Conservation (phyloP, 1,140 invertebrate genomes). For the Lamellibrachia luymesi region DNA sequence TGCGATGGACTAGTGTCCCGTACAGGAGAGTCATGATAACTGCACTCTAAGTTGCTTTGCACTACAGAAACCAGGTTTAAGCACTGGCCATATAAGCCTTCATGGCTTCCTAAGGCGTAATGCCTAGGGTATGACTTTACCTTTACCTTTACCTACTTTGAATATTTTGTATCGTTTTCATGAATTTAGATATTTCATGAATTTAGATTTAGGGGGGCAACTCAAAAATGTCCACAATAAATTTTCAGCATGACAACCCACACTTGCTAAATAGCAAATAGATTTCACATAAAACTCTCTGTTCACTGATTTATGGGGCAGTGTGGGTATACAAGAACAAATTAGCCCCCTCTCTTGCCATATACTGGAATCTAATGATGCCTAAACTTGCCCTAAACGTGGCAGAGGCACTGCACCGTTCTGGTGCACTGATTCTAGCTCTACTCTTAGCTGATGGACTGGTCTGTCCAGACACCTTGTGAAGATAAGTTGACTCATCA, state of each 20-base stretch:
- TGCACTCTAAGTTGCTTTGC: too few species aligned
- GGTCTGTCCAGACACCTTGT: not conserved
- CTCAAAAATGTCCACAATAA: not conserved
- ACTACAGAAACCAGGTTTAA: too few species aligned
- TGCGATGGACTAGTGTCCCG: too few species aligned
- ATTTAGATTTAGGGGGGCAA: not conserved
- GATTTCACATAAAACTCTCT: not conserved
- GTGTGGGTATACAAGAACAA: not conserved
- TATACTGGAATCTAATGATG: not conserved
- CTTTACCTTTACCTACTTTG: too few species aligned
- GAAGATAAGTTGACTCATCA: not conserved
- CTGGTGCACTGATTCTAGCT: not conserved
- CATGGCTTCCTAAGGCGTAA: too few species aligned
- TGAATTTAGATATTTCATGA: too few species aligned
- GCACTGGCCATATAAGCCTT: too few species aligned
- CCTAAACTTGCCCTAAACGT: not conserved
- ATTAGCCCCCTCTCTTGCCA: not conserved
- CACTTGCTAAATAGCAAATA: not conserved
- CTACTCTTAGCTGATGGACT: not conserved
- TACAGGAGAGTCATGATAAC: too few species aligned
- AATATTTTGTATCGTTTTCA: too few species aligned
- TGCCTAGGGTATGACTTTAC: too few species aligned
- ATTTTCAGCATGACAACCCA: not conserved
- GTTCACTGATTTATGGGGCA: not conserved
- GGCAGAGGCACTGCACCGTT: not conserved